phyloP scores from a whole-genome alignment of 2,797 vertebrate species.

The Pantherophis alleghaniensis region DNA sequence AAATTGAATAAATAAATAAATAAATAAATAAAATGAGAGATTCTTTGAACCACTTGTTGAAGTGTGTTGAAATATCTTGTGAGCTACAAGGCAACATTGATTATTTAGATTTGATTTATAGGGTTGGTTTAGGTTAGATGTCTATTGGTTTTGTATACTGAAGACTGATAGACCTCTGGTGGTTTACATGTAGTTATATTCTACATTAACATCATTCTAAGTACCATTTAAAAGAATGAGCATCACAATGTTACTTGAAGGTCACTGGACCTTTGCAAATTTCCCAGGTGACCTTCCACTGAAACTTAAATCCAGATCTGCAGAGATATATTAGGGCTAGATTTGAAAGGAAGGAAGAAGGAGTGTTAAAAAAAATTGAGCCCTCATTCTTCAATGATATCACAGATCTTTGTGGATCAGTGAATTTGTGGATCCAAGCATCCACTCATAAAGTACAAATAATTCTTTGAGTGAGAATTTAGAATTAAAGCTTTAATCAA shows the following conservation, averaged over 20 bases:
- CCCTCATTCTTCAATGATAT: background rate
- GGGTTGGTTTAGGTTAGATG: background rate
- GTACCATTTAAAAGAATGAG: background rate
- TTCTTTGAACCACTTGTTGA: background rate
- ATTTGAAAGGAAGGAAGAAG: background rate
- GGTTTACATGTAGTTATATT: background rate
- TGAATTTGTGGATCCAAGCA: background rate
- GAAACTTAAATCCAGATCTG: background rate
- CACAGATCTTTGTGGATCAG: constrained; percentile 3
- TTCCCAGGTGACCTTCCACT: background rate
- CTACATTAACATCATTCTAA: background rate
- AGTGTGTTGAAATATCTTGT: background rate
- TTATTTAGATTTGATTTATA: background rate
- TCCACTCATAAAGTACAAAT: background rate
- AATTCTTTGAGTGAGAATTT: background rate
- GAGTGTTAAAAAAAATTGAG: background rate
- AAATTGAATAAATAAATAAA: too few relatives aligned
- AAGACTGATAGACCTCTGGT: background rate
- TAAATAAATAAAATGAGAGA: too few relatives aligned
- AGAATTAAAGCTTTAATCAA: background rate
- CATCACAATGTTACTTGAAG: background rate
- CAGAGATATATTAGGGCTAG: background rate
- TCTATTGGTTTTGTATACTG: background rate
- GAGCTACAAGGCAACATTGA: background rate
- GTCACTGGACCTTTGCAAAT: background rate